Percentiles rank a stretch among this genome's conserved stretches.
These are phyloP conservation scores for Dasysyrphus tricinctus DNA, from an alignment of 2,888 invertebrate genomes.

Conservation along the genomic window DNA sequence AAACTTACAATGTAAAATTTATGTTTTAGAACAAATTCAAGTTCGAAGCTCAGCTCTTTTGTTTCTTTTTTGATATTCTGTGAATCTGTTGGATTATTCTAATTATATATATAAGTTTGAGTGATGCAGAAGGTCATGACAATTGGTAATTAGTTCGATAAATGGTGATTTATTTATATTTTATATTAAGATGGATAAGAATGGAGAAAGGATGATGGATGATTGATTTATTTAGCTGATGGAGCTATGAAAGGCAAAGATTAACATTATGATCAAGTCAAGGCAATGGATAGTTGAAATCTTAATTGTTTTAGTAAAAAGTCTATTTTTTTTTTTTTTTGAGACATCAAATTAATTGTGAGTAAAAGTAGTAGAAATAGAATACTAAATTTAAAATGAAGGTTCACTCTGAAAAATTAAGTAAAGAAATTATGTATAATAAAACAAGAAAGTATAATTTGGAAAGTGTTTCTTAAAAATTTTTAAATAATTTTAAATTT, in stretches of 20 bases:
- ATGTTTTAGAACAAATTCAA: slow-evolving; percentile 19
- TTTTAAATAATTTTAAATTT: too few species aligned
- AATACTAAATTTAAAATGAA: too few species aligned
- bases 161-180: slow-evolving; percentile 16
- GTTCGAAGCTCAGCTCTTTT: slow-evolving; percentile 61
- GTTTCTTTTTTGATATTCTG: not conserved
- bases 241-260: not conserved
- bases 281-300: not conserved
- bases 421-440: too few species aligned
- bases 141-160: slow-evolving; percentile 10
- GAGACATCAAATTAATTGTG: too few species aligned
- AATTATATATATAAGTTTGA: slow-evolving; percentile 4
- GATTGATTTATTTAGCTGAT: not conserved
- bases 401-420: too few species aligned
- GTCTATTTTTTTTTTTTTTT: not conserved
- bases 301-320: not conserved
- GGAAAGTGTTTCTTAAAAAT: too few species aligned
- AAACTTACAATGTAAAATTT: not conserved
- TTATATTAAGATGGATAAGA: not conserved
- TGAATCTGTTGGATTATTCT: not conserved
- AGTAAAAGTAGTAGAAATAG: too few species aligned
- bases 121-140: slow-evolving; percentile 43
- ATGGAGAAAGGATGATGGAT: not conserved
- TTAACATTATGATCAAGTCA: not conserved
- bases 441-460: too few species aligned